Conservation (phyloP, 2,113 vertebrate species). For the Patagioenas fasciata region DNA sequence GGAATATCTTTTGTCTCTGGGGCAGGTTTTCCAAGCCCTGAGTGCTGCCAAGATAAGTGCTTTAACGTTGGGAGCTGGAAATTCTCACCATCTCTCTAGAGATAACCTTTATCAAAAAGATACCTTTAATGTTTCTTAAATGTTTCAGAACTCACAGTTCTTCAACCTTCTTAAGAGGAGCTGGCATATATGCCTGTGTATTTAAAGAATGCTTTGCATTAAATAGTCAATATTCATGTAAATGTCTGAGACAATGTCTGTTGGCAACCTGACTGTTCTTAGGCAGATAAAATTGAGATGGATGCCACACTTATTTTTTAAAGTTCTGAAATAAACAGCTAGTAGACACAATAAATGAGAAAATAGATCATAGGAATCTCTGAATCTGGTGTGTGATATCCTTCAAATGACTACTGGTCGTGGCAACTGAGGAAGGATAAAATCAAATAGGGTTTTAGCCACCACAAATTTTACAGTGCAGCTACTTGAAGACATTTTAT, state of each 20-base stretch:
- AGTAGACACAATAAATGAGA: background rate
- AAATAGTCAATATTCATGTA: slow-evolving; percentile 42
- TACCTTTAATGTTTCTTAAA: slow-evolving; percentile 7
- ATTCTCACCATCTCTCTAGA: background rate
- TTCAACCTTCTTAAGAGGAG: background rate
- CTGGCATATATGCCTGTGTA: background rate
- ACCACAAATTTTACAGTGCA: background rate
- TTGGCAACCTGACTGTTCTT: background rate
- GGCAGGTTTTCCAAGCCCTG: background rate
- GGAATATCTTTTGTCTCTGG: background rate
- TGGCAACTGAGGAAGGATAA: background rate
- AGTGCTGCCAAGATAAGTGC: background rate
- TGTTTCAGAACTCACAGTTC: background rate
- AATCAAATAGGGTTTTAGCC: background rate
- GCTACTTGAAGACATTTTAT: background rate
- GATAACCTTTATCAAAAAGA: background rate
- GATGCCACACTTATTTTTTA: background rate
- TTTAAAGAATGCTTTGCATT: slow-evolving; percentile 25
- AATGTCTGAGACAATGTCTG: slow-evolving; percentile 17
- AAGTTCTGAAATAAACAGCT: background rate
- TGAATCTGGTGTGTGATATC: background rate
- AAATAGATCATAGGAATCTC: background rate
- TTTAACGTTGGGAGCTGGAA: background rate
- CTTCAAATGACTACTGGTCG: background rate
- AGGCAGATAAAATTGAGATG: background rate